A percentile compares a stretch with the other conserved stretches of the same genome.
Conservation (phyloP, 2,113 vertebrate species). For the Astatotilapia flaviijosephi region DNA sequence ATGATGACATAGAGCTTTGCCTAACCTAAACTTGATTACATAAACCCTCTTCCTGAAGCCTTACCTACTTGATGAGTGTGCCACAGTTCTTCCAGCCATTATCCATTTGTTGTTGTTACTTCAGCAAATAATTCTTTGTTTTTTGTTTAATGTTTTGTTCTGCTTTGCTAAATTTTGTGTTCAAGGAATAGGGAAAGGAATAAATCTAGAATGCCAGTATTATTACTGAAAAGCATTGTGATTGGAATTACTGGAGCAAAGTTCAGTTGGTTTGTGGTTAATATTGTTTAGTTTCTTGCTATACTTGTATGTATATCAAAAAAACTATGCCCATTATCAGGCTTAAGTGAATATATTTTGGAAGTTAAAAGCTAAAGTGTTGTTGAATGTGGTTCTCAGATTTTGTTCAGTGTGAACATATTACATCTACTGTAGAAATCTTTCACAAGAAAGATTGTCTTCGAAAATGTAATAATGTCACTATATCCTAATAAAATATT, state of each 20-base stretch:
- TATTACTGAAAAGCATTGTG: slow-evolving; percentile 42
- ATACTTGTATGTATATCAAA: not conserved
- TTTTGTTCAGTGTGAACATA: not conserved
- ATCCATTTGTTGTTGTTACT: not conserved
- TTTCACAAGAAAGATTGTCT: not conserved
- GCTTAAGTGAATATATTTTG: not conserved
- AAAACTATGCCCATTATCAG: not conserved
- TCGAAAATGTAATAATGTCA: slow-evolving; percentile 2
- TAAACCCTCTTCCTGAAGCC: slow-evolving; percentile 23
- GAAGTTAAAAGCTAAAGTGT: not conserved
- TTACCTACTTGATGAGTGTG: not conserved
- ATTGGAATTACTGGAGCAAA: not conserved
- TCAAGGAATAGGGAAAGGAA: not conserved
- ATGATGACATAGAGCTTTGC: not conserved
- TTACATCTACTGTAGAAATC: not conserved
- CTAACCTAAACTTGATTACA: not conserved
- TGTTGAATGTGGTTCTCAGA: slow-evolving; percentile 3
- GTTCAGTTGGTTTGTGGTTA: not conserved
- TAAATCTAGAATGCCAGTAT: slow-evolving; percentile 17
- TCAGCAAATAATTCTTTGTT: not conserved
- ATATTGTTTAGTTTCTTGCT: not conserved
- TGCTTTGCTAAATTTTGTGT: slow-evolving; percentile 13
- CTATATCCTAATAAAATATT: slow-evolving; percentile 48
- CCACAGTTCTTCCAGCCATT: slow-evolving; percentile 23
- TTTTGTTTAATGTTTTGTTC: not conserved